Evolutionary conservation across 2,888 invertebrate genomes (phyloP), one percentile per base, ranked within the genome.

Genomic region (Calliphora vomitoria): DNA sequence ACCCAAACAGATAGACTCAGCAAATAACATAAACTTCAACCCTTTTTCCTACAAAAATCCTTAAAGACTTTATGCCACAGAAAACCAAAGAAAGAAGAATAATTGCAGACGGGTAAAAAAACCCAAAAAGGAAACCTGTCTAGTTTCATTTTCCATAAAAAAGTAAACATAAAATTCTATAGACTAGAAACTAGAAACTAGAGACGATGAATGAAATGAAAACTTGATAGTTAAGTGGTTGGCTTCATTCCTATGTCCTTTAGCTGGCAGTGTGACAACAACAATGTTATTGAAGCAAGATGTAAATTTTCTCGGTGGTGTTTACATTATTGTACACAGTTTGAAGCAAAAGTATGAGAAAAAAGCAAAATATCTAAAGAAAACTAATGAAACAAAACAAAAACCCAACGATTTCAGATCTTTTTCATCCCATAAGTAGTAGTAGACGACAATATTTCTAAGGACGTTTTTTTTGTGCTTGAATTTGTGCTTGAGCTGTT

Each of bases 151-250:
- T 68, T 50, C 38, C 53, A 15, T 38, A 20, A 47, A 11, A 72
- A 72, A 62, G n/a, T 15, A 80, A 44, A 41, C 31, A 20, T 5
- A 25, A 79, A 25, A 53, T 41, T 55, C 53, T 10, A 50, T 66
- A 72, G 80, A 83, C 86, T 71, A 66, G 80, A 78, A 87, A 84
- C 74, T 76, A 31, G 81, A 78, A 87, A 84, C 74, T 76, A 31
- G 81, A 78, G 74, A 64, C 72, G 72, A 62, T 15, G 44, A 50
- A 58, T 50, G n/a, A 75, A 53, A 35, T 5, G 68, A 74, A 85
- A 78, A 84, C 60, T 72, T 68, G 50, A 64, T 62, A 82, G 74
- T 64, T 76, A 31, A 81, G 75, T 64, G 72, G 60, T 66, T 79
- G 6, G 13, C 15, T 53, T 25, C 15, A 44, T 35, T 41, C 6